Percentiles rank a stretch among this genome's conserved stretches.
phyloP scores from a whole-genome alignment of 1,140 invertebrate genomes.

The Caenorhabditis briggsae region DNA sequence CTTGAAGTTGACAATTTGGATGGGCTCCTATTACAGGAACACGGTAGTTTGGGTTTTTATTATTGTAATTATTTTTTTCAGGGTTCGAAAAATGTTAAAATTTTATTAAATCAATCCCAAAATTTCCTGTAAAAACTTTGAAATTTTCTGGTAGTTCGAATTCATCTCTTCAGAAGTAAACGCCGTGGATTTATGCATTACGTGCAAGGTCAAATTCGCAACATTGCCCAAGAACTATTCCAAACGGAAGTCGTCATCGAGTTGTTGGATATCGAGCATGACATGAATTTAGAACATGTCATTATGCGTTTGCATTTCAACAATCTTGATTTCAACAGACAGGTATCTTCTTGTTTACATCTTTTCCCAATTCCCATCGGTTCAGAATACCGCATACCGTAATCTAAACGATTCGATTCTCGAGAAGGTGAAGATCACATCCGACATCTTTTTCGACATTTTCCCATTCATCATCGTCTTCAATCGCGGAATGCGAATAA shows the following conservation, averaged over 20 bases:
- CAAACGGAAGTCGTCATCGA: conserved; percentile 92
- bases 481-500: conserved; percentile 90
- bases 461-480: conserved; percentile 98
- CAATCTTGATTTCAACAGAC: conserved; percentile 84
- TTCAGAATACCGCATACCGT: conserved; percentile 36
- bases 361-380: conserved; percentile 79
- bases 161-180: conserved; percentile 84
- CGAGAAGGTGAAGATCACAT: conserved; percentile 67
- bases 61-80: no score
- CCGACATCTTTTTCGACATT: conserved; percentile 88
- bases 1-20: no score
- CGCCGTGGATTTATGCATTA: conserved; percentile 93
- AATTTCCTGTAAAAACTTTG: no score
- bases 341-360: conserved; percentile 78
- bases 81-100: no score
- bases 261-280: conserved; percentile 82
- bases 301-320: conserved; percentile 94
- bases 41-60: no score
- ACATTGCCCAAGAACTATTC: conserved; percentile 91
- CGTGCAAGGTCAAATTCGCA: conserved; percentile 93
- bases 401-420: conserved; percentile 44
- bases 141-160: neutral
- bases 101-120: no score
- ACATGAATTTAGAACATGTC: conserved; percentile 90
- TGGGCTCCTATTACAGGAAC: no score